Evolutionary conservation across 2,113 vertebrate genomes (phyloP).

Genomic region (Myrmecophaga tridactyla): DNA sequence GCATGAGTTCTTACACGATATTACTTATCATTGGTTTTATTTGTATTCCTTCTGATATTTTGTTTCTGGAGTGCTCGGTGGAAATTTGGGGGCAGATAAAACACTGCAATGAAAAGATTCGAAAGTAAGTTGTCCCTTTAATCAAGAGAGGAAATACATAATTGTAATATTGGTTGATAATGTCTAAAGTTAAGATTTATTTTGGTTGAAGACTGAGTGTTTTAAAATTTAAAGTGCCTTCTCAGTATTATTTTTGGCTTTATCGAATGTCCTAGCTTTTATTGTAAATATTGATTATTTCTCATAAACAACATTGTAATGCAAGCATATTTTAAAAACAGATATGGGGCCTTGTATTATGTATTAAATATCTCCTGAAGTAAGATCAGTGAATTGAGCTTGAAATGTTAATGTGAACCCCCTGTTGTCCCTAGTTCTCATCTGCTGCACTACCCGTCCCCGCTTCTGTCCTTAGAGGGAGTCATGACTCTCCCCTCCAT

Average conservation of each 20-base stretch:
- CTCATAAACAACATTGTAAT: background rate
- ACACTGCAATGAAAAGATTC: background rate
- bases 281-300: background rate
- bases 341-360: background rate
- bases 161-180: background rate
- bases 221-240: background rate
- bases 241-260: background rate
- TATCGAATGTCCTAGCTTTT: background rate
- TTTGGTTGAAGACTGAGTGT: background rate
- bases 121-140: background rate
- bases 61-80: background rate
- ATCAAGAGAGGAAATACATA: background rate
- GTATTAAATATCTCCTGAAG: background rate
- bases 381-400: background rate
- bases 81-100: constrained; percentile 1
- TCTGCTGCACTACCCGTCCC: accelerated
- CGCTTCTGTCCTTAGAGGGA: background rate
- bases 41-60: constrained; percentile 1
- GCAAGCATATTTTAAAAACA: background rate
- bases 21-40: background rate
- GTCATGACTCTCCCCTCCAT: background rate
- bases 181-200: background rate
- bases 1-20: background rate
- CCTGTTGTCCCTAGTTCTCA: background rate
- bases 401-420: background rate